A percentile compares a stretch with the other conserved stretches of the same genome.
Evolutionary conservation across 2,888 invertebrate species (phyloP).

Genomic region (Tinea pellionella): DNA sequence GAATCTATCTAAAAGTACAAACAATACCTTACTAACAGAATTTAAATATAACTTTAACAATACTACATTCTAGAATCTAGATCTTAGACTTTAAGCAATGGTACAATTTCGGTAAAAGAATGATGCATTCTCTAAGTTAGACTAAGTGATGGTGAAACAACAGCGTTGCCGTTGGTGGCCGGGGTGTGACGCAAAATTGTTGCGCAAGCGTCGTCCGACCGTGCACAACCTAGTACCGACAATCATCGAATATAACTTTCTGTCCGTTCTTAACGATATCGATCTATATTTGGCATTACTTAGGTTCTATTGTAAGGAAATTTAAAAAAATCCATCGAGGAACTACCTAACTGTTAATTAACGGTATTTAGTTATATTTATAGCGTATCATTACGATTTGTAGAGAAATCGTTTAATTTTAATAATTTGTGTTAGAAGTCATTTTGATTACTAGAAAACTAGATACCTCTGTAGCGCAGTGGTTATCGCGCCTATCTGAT

Average conservation of each 20-base stretch:
- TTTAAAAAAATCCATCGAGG: neutral
- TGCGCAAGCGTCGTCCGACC: constrained; percentile 26
- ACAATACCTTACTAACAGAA: too few species aligned
- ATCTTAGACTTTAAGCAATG: neutral
- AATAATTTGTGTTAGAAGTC: too few species aligned
- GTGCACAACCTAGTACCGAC: constrained; percentile 14
- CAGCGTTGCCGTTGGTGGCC: neutral
- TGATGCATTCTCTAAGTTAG: constrained; percentile 2
- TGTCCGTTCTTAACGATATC: constrained; percentile 16
- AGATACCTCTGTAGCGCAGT: too few species aligned
- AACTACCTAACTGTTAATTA: neutral
- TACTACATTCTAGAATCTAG: neutral
- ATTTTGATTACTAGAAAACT: too few species aligned
- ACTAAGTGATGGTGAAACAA: constrained; percentile 11
- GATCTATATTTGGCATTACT: constrained; percentile 13
- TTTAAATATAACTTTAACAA: neutral
- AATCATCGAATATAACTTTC: constrained; percentile 17
- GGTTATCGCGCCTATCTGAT: too few species aligned
- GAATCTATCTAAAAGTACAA: too few species aligned
- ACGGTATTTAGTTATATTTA: neutral
- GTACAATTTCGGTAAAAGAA: neutral
- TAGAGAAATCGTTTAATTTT: neutral
- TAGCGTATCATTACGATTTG: neutral
- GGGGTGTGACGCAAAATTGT: constrained; percentile 16
- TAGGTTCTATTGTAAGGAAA: constrained; percentile 8